Evolutionary conservation across 2,797 vertebrate species (phyloP), one percentile per base, ranked within the genome.

Genomic region (Dicrostonyx torquatus): DNA sequence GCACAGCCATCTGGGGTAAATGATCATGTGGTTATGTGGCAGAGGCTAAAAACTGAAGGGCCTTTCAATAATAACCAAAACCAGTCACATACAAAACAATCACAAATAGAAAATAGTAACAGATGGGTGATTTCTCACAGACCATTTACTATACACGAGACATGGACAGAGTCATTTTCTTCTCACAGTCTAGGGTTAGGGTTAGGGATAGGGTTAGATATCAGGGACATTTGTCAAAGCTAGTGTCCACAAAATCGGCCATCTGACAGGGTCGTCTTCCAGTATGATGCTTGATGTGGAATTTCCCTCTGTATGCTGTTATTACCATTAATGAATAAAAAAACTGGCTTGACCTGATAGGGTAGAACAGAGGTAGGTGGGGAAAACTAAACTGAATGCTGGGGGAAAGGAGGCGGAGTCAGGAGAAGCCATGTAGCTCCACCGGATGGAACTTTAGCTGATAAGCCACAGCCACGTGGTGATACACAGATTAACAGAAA

Each of bases 41-140:
- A 78, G 55, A 91, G 77, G 8, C 24, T 85, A 12, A 73, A 83
- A 78, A 87, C 64, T 13, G 6, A 95, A 94, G 84, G 68, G 58
- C 43, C 79, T 58, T 84, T 85, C 72, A n/a, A 29, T 79, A 66
- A 78, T 70, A 22, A 89, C 29, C 29, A 73, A 62, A 90, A 87
- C 13, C 18, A 43, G 48, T 70, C 37, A 72, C 24, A 5, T 31
- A 55, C 84, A 40, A 40, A 72, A 55, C 40, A 87, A 87, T 20
- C 31, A 55, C 84, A 72, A 55, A 72, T 10, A 72, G 64, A 37
- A 72, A 72, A 50, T 11, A 18, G 18, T 24, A 86, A 26, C 48
- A 24, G 31, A 37, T 1, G 4, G 37, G 64, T 24, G 13, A 43
- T 9, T 70, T 75, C 66, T 70, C 6, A 37, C 45, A 15, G 34